Base-by-base conservation (phyloP, 1,140 invertebrate species). In the Diachasmimorpha longicaudata region DNA sequence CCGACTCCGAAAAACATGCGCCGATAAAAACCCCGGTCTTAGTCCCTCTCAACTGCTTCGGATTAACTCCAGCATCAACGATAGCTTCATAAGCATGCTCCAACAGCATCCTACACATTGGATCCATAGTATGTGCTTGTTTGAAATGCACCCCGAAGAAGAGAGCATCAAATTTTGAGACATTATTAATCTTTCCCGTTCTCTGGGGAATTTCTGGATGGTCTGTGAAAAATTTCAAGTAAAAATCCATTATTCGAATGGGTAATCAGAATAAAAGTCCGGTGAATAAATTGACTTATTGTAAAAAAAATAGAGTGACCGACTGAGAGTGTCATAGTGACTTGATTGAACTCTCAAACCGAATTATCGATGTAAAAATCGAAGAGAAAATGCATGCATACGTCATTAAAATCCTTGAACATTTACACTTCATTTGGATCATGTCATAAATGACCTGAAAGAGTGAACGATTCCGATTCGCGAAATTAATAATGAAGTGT, bases 21-120 rank as follows among this genome's bases (percentile, higher is more conserved):
- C 95, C 96, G 66, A 96, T 91, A 82, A 95, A 96, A 3, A 97
- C 95, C 10, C 95, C 96, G 1, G 93, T 96, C 80, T 92, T 95
- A 1, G 91, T 92, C 36, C 93, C 94, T 70, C 91, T 90, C 6
- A 96, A 84, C 70, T 91, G 70, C 4, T 77, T 79, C 1, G 87
- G 87, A 81, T 88, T 89, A 4, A 83, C 44, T 1, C 96, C 96
- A 75, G 96, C 94, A 91, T 98, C 97, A 74, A 97, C 88, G n/a
- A 98, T 92, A 0, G 96, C 95, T 89, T 98, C 96, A 81, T 95
- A 94, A 0, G 95, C 90, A 66, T 94, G 93, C 87, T 98, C 97
- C 25, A 98, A 84, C 14, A 98, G 85, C 74, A 97, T 91, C 74
- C 96, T 90, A 79, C 95, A 92, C 93, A 97, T 96, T 0, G 96